These are phyloP conservation scores for Percopsis transmontana DNA, from an alignment of 2,113 vertebrate species.

Conservation along the genomic window DNA sequence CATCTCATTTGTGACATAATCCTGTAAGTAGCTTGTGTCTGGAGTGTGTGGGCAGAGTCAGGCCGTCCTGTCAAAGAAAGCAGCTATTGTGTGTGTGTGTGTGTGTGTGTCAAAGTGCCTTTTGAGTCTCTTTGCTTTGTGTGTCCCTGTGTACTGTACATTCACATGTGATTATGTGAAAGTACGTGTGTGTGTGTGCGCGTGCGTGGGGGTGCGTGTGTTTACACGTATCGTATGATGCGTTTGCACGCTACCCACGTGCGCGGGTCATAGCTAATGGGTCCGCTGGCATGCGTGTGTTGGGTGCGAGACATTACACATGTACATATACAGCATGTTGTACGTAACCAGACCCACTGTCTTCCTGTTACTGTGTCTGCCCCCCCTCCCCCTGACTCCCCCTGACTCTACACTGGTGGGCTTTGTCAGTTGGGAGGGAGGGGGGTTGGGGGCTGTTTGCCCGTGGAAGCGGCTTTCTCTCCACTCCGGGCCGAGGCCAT, in stretches of 20 bases:
- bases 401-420: conserved; percentile 67
- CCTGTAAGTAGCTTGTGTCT: conserved; percentile 51
- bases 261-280: neutral
- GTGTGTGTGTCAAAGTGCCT: conserved; percentile 27
- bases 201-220: conserved; percentile 45
- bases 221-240: neutral
- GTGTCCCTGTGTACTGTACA: neutral
- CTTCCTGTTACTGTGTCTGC: conserved; percentile 71
- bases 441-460: conserved; percentile 65
- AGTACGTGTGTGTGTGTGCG: conserved; percentile 44
- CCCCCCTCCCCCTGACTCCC: conserved; percentile 57
- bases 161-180: neutral
- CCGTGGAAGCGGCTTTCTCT: conserved; percentile 69
- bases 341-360: conserved; percentile 79
- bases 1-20: conserved; percentile 66
- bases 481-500: conserved; percentile 61
- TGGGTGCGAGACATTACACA: neutral
- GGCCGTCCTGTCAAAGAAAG: conserved; percentile 83
- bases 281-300: neutral
- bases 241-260: neutral
- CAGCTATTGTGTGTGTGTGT: conserved; percentile 82
- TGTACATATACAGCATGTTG: conserved; percentile 9
- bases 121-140: conserved; percentile 2
- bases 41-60: conserved; percentile 55
- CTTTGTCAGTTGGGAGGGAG: conserved; percentile 63